Evolutionary conservation across 53 echinoderm and acorn worm species (phyloP), one percentile per base, ranked within the genome.

Genomic region (Paelopatides confundens): DNA sequence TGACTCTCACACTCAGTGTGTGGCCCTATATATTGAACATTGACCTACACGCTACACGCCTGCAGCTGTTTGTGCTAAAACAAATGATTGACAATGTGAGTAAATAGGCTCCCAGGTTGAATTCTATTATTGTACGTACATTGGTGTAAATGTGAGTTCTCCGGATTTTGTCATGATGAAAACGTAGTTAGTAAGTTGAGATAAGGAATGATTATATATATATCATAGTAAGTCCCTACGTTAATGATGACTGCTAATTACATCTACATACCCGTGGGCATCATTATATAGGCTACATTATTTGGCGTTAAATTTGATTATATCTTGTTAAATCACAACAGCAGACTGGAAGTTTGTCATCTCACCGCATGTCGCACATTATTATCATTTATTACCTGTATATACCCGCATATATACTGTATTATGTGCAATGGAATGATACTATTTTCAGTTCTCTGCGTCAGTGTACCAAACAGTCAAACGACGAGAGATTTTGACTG

Each of bases 11-110:
- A n/a, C n/a, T n/a, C n/a, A n/a, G n/a, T n/a, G n/a, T n/a, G n/a
- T n/a, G n/a, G n/a, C n/a, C n/a, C n/a, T n/a, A n/a, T n/a, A n/a
- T 43, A 43, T 58, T 71, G 71, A 71, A 71, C 71, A 38, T 71
- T 71, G 71, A 71, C 71, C 71, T 67, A 21, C 2, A 71, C 8
- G 4, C n/a, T n/a, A 21, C 24, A 58, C 58, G 58, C 58, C 58
- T 58, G 58, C 71, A 40, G 71, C 71, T 71, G 71, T n/a, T 40
- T 4, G 38, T 3, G 37, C 71, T n/a, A 38, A 71, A 43, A 39
- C 71, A 71, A n/a, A n/a, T n/a, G 34, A 71, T 14, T 71, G n/a
- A 71, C 38, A 18, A 7, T 37, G 71, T 39, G 40, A 38, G 26
- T 40, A 71, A 58, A 58, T 58, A 58, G 6, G 6, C 58, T 23